Base-by-base conservation (phyloP, 2,888 invertebrate species). In the Petrolisthes manimaculis region DNA sequence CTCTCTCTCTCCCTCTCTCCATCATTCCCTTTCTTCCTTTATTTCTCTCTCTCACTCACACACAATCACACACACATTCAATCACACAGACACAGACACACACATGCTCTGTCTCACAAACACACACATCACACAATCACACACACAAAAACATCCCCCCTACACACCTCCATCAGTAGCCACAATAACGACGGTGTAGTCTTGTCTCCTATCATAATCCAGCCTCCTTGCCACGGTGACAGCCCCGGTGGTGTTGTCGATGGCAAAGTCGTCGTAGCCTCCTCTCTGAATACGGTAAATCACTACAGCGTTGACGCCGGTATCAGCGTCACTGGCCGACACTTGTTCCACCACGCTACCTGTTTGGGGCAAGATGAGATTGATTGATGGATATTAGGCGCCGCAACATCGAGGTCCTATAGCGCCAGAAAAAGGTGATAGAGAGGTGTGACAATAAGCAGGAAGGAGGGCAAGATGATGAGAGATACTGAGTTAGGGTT, bases 241-340 rank as follows among this genome's bases (percentile, higher is more conserved):
- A 0, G 95, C 94, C 0, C 98, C 98, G 0, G 95, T 95, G 0
- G 93, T 94, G 91, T 96, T 95, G 92, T 97, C 95, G n/a, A 98
- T 95, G 0, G 93, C 93, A 92, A 98, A 98, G 91, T 97, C 96
- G 91, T 97, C 97, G 91, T 96, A 95, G 0, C 96, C 96, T 3
- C 98, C 98, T 92, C 96, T 96, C 91, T 96, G 96, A 91, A 98
- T 96, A 90, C 95, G 94, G 93, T 98, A 98, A 91, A 95, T 94
- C 77, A 98, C 94, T 92, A 96, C 95, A 0, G 98, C 96, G 93
- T 98, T 98, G 4, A 96, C 93, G 0, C 97, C 97, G n/a, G 96
- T 95, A 93, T 98, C 98, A 24, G 95, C 94, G 92, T 98, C 98
- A 0, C 95, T 95, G 0, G 98, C 98, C 82, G 94, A 93, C 0